phyloP scores from a whole-genome alignment of 1,140 invertebrate species.

The Panagrolaimus sp. region DNA sequence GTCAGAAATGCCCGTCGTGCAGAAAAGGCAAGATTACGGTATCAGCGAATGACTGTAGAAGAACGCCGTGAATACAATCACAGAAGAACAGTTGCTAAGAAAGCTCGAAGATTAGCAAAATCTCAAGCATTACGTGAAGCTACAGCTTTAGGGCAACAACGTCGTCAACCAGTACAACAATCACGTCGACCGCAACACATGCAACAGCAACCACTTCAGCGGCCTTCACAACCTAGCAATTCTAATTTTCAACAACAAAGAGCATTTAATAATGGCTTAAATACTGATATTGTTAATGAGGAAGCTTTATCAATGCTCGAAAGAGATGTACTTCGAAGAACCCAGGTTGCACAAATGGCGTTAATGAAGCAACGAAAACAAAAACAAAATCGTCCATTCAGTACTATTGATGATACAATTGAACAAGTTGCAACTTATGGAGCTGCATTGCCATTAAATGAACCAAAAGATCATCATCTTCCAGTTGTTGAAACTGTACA shows the following conservation, averaged over 20 bases:
- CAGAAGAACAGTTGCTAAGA: slow-evolving; percentile 26
- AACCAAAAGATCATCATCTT: background rate
- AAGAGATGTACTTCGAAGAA: too few species aligned
- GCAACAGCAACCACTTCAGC: background rate
- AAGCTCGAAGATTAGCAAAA: slow-evolving; percentile 2
- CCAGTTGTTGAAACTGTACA: background rate
- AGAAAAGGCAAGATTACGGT: slow-evolving; percentile 12
- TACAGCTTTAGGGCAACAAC: background rate
- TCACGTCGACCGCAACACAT: background rate
- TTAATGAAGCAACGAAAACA: background rate
- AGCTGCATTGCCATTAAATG: background rate
- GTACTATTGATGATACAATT: slow-evolving; percentile 14
- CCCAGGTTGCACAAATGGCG: background rate
- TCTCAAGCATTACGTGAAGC: too few species aligned
- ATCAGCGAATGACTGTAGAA: slow-evolving; percentile 36
- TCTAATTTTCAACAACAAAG: background rate
- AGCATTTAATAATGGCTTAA: too few species aligned
- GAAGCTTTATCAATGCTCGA: slow-evolving; percentile 5
- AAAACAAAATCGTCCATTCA: slow-evolving; percentile 8
- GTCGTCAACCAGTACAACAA: too few species aligned
- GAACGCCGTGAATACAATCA: slow-evolving; percentile 45
- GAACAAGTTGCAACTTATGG: slow-evolving; percentile 11
- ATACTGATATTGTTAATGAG: too few species aligned
- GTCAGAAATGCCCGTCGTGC: background rate
- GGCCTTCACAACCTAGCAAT: background rate